Evolutionary conservation across 2,888 invertebrate species (phyloP).

Genomic region (Phymatocera aterrima): DNA sequence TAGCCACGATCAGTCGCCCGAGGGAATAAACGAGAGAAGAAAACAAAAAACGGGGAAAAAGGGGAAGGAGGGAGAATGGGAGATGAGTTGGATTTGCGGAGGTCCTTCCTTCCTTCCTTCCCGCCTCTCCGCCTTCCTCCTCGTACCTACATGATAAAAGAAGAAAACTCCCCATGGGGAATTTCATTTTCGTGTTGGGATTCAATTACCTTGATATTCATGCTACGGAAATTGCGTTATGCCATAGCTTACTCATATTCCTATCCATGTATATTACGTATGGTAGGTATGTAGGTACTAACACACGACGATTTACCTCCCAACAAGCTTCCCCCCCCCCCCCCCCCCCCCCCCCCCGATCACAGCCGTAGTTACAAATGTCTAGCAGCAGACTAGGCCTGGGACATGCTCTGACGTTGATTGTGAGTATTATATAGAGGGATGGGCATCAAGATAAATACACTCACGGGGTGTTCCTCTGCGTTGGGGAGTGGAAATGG

Average conservation of each 20-base stretch:
- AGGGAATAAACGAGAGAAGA: slow-evolving; percentile 21
- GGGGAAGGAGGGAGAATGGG: too few relatives aligned
- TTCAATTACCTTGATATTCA: slow-evolving; percentile 46
- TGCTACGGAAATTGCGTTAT: slow-evolving; percentile 42
- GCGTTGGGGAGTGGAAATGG: neutral
- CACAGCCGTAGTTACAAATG: neutral
- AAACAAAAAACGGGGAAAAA: neutral
- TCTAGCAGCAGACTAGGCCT: neutral
- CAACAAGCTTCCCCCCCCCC: neutral
- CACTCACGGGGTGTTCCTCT: neutral
- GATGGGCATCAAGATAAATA: neutral
- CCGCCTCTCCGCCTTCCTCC: too few relatives aligned
- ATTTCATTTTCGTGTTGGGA: slow-evolving; percentile 40
- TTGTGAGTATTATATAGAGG: neutral
- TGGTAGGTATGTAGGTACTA: neutral
- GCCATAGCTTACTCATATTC: slow-evolving; percentile 21
- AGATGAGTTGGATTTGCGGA: neutral
- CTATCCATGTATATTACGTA: slow-evolving; percentile 1
- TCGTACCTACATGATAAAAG: too few relatives aligned
- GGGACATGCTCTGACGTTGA: neutral
- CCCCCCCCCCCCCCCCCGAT: neutral
- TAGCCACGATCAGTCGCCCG: slow-evolving; percentile 23
- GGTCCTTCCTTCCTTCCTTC: neutral
- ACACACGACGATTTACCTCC: neutral
- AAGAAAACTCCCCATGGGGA: slow-evolving; percentile 35